These are phyloP conservation scores for Halocynthia aurantium DNA, from an alignment of 23 tunicate genomes.

Conservation along the genomic window DNA sequence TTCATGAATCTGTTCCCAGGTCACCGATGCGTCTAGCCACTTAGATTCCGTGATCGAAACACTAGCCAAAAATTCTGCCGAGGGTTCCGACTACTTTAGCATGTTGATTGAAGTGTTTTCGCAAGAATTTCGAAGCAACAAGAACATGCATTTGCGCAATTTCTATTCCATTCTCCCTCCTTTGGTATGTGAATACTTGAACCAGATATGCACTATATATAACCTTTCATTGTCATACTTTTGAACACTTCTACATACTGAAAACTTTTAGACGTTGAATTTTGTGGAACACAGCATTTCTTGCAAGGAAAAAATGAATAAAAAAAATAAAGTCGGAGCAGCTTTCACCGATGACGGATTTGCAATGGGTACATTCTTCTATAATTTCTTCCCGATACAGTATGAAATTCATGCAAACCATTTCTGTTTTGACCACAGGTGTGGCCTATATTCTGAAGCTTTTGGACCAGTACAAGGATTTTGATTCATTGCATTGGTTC, in stretches of 20 bases:
- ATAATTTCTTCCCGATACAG: not conserved
- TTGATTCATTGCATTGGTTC: conserved; percentile 89
- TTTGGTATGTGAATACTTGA: conserved; percentile 17
- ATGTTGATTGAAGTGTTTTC: conserved; percentile 78
- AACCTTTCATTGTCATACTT: no score
- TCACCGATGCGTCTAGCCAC: conserved; percentile 55
- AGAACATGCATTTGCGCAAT: conserved; percentile 79
- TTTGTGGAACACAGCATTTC: conserved; percentile 80
- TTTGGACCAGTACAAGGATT: conserved; percentile 62
- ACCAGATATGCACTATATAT: no score
- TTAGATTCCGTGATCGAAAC: conserved; percentile 64
- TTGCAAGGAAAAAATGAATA: conserved; percentile 93
- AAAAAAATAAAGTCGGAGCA: conserved; percentile 91
- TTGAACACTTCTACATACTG: no score
- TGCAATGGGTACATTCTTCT: conserved; percentile 59
- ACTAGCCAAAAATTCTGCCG: conserved; percentile 73
- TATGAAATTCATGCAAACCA: not conserved
- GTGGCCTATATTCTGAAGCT: conserved; percentile 87
- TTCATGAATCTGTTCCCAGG: conserved; percentile 18
- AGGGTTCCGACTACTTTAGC: conserved; percentile 75
- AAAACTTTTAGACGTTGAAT: conserved; percentile 53
- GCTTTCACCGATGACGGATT: conserved; percentile 94
- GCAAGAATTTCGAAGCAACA: conserved; percentile 67
- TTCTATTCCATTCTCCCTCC: conserved; percentile 86
- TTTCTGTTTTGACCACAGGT: conserved; percentile 25